A percentile compares a stretch with the other conserved stretches of the same genome.
Conservation (phyloP, 2,888 invertebrate genomes). For the Eupithecia abbreviata region DNA sequence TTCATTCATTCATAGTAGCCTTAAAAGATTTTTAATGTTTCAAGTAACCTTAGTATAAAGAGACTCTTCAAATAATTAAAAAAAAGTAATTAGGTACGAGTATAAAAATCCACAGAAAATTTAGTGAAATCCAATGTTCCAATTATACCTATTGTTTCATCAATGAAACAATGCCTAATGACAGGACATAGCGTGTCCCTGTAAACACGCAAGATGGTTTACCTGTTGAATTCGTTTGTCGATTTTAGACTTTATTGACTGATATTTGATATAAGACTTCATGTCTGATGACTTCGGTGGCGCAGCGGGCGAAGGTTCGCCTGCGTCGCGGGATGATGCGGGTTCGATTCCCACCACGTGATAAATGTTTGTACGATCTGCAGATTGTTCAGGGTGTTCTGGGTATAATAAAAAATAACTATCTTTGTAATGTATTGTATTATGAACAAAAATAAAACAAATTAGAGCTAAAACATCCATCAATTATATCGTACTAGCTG, state of each 20-base stretch:
- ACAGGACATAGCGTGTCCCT: constrained; percentile 2
- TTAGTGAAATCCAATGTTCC: neutral
- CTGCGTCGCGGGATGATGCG: too few relatives aligned
- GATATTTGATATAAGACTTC: neutral
- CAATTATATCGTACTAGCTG: too few relatives aligned
- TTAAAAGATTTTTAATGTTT: neutral
- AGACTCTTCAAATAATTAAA: neutral
- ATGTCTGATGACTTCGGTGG: too few relatives aligned
- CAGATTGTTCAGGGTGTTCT: too few relatives aligned
- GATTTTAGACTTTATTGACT: neutral
- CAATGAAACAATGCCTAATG: neutral
- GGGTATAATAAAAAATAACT: too few relatives aligned
- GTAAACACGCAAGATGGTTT: neutral
- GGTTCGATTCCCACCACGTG: too few relatives aligned
- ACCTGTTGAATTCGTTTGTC: neutral
- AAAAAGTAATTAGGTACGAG: neutral
- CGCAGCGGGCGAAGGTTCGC: too few relatives aligned
- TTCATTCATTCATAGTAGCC: neutral
- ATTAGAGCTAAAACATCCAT: too few relatives aligned
- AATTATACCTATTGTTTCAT: neutral
- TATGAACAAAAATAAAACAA: too few relatives aligned
- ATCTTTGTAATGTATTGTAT: too few relatives aligned
- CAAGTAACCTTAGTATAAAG: neutral
- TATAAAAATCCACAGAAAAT: neutral
- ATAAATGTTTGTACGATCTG: too few relatives aligned